These are phyloP conservation scores for Steinernema hermaphroditum DNA, from an alignment of 2,888 invertebrate species.

Conservation along the genomic window DNA sequence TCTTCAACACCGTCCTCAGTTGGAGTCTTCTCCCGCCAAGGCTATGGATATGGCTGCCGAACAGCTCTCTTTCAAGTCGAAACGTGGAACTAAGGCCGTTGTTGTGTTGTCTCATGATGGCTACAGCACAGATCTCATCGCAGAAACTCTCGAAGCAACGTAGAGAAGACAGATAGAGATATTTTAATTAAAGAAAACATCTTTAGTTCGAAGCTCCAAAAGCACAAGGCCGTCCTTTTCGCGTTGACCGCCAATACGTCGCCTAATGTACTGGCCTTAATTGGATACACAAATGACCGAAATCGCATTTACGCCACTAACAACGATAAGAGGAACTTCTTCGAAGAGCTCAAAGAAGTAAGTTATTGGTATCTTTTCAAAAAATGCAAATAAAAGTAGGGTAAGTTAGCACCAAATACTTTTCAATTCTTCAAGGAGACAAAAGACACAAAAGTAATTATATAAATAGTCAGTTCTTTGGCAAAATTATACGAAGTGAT, in stretches of 20 bases:
- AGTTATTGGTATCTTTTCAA: too few relatives aligned
- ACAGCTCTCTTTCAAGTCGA: constrained; percentile 29
- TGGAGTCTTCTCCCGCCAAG: constrained; percentile 46
- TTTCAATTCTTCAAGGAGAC: too few relatives aligned
- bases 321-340: constrained; percentile 25
- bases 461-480: too few relatives aligned
- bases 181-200: too few relatives aligned
- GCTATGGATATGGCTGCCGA: constrained; percentile 43
- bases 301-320: constrained; percentile 31
- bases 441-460: too few relatives aligned
- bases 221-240: constrained; percentile 38
- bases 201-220: constrained; percentile 31
- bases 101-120: constrained; percentile 52
- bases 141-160: constrained; percentile 47
- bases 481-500: too few relatives aligned
- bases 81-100: constrained; percentile 35
- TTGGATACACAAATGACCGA: constrained; percentile 43
- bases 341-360: constrained; percentile 21
- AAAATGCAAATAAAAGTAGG: too few relatives aligned
- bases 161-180: too few relatives aligned
- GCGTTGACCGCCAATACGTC: constrained; percentile 41
- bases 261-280: constrained; percentile 38
- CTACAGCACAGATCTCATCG: constrained; percentile 45
- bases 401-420: too few relatives aligned
- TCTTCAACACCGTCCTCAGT: constrained; percentile 37